Percentiles rank a stretch among this genome's conserved stretches.
Conservation (phyloP, 2,797 vertebrate genomes). For the Perdix hodgsoniae region DNA sequence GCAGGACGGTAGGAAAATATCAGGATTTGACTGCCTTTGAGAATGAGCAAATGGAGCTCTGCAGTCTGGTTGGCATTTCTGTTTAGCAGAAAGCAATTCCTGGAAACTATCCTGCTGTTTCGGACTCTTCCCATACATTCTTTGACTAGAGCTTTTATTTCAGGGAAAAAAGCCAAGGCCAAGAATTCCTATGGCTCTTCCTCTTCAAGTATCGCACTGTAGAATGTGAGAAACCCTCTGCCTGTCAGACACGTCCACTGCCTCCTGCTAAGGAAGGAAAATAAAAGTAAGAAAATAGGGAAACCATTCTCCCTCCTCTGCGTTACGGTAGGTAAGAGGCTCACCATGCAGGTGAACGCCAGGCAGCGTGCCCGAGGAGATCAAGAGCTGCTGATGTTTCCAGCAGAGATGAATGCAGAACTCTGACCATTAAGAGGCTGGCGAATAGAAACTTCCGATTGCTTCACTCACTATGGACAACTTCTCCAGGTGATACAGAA, state of each 20-base stretch:
- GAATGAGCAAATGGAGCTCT: not conserved
- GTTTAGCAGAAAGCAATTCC: not conserved
- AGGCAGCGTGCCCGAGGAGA: conserved; percentile 28
- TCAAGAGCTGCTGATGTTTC: conserved; percentile 26
- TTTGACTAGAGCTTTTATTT: not conserved
- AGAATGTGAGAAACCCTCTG: not conserved
- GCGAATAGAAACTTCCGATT: not conserved
- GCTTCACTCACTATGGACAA: not conserved
- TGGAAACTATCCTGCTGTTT: not conserved
- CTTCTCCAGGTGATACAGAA: not conserved
- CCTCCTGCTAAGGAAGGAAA: not conserved
- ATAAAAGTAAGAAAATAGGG: not conserved
- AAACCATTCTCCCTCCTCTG: not conserved
- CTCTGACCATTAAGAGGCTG: not conserved
- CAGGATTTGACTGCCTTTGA: not conserved
- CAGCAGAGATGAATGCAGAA: conserved; percentile 21
- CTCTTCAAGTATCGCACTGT: rapidly evolving
- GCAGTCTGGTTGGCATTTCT: not conserved
- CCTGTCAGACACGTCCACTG: not conserved
- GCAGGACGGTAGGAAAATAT: not conserved
- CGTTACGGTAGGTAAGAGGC: not conserved
- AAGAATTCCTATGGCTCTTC: not conserved
- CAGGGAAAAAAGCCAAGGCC: not conserved
- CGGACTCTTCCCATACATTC: not conserved
- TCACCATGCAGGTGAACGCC: not conserved